These are phyloP conservation scores for Fabriciana adippe DNA, from an alignment of 2,888 invertebrate genomes.

Conservation along the genomic window DNA sequence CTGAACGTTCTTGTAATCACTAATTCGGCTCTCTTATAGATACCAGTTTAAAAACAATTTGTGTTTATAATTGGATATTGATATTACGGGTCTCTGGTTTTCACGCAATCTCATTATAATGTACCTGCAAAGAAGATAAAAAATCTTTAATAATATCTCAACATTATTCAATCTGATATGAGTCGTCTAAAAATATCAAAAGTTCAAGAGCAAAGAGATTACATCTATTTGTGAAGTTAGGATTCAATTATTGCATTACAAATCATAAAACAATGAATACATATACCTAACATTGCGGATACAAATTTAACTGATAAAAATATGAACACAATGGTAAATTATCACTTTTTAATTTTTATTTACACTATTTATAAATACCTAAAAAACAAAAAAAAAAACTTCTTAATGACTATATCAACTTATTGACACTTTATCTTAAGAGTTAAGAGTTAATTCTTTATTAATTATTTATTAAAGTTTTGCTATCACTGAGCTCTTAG, in stretches of 20 bases:
- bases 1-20: constrained; percentile 29
- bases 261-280: constrained; percentile 8
- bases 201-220: constrained; percentile 15
- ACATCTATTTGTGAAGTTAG: constrained; percentile 11
- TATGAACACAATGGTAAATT: constrained; percentile 9
- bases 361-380: not conserved
- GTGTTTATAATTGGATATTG: constrained; percentile 73
- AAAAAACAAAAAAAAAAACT: not conserved
- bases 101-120: constrained; percentile 70
- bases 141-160: constrained; percentile 19
- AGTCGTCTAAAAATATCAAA: constrained; percentile 22
- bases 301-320: not conserved
- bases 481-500: constrained; percentile 8
- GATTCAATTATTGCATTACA: constrained; percentile 5
- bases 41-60: constrained; percentile 53
- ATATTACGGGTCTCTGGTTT: constrained; percentile 60
- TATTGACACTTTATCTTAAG: too few relatives aligned
- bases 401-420: not conserved
- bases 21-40: constrained; percentile 24
- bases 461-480: constrained; percentile 7
- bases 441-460: too few relatives aligned
- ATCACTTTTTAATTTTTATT: constrained; percentile 1
- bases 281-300: constrained; percentile 7
- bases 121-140: constrained; percentile 65
- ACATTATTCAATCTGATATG: constrained; percentile 14